These are phyloP conservation scores for Nebria brevicollis DNA, from an alignment of 2,888 invertebrate species.

Conservation along the genomic window DNA sequence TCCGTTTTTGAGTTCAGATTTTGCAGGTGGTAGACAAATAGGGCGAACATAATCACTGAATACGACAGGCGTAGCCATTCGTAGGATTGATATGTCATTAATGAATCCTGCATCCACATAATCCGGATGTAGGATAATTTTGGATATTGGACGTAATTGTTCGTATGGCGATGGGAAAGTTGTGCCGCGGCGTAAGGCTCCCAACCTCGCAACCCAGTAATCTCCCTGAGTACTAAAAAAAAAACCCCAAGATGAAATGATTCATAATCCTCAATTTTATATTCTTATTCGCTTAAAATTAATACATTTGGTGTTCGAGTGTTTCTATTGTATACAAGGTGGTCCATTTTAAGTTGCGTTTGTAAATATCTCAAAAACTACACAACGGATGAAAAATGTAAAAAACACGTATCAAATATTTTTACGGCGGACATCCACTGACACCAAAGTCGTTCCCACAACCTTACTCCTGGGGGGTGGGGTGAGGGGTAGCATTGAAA, in stretches of 20 bases:
- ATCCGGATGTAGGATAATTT: constrained; percentile 76
- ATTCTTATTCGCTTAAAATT: background rate
- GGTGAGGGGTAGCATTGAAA: too few relatives aligned
- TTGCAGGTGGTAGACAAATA: constrained; percentile 72
- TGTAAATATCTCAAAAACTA: too few relatives aligned
- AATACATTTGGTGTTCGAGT: too few relatives aligned
- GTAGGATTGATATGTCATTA: constrained; percentile 79
- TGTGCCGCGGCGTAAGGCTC: constrained; percentile 77
- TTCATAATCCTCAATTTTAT: constrained; percentile 1
- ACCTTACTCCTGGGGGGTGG: too few relatives aligned
- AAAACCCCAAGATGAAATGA: too few relatives aligned
- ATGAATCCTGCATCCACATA: constrained; percentile 81
- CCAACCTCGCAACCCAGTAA: constrained; percentile 83
- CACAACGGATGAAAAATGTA: too few relatives aligned
- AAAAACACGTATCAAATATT: too few relatives aligned
- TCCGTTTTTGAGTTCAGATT: constrained; percentile 71
- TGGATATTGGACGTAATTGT: constrained; percentile 72
- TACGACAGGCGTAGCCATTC: constrained; percentile 69
- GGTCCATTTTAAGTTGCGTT: too few relatives aligned
- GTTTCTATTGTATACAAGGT: too few relatives aligned
- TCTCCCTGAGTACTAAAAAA: constrained; percentile 73
- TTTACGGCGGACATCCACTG: too few relatives aligned
- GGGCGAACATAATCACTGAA: constrained; percentile 74
- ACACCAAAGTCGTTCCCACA: too few relatives aligned
- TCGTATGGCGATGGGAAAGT: constrained; percentile 81